phyloP scores from a whole-genome alignment of 2,888 invertebrate species.

The Netelia melanura region DNA sequence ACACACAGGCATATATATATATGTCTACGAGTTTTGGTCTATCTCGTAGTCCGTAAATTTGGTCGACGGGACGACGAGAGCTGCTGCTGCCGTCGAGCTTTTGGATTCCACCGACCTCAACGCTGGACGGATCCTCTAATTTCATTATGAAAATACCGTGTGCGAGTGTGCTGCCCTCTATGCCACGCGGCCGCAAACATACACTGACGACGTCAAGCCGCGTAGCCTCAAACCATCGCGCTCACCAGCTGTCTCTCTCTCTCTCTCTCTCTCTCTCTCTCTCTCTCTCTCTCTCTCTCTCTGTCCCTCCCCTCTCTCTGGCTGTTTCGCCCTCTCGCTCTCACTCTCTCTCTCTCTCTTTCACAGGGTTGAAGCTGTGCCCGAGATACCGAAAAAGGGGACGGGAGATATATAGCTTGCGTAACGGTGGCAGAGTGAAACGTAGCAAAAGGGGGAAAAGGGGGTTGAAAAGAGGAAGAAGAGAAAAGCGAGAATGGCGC shows the following conservation, averaged over 20 bases:
- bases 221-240: too few relatives aligned
- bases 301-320: too few relatives aligned
- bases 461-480: background rate
- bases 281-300: too few relatives aligned
- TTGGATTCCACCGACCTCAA: slow-evolving; percentile 56
- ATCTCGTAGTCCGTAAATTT: slow-evolving; percentile 59
- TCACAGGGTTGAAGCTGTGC: slow-evolving; percentile 46
- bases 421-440: background rate
- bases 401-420: background rate
- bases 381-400: slow-evolving; percentile 50
- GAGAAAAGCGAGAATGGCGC: slow-evolving; percentile 10
- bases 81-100: slow-evolving; percentile 45
- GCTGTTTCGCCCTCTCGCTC: too few relatives aligned
- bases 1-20: background rate
- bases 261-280: too few relatives aligned
- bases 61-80: slow-evolving; percentile 54
- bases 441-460: too few relatives aligned
- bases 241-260: too few relatives aligned
- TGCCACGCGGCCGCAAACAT: slow-evolving; percentile 5
- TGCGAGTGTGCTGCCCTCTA: background rate
- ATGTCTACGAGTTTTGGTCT: slow-evolving; percentile 39
- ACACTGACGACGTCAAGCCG: background rate
- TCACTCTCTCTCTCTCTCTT: too few relatives aligned
- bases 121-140: slow-evolving; percentile 73
- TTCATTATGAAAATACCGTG: slow-evolving; percentile 77